Percentiles rank a stretch among this genome's conserved stretches.
These are phyloP conservation scores for Myocastor coypus DNA, from an alignment of 2,113 vertebrate genomes.

Conservation along the genomic window DNA sequence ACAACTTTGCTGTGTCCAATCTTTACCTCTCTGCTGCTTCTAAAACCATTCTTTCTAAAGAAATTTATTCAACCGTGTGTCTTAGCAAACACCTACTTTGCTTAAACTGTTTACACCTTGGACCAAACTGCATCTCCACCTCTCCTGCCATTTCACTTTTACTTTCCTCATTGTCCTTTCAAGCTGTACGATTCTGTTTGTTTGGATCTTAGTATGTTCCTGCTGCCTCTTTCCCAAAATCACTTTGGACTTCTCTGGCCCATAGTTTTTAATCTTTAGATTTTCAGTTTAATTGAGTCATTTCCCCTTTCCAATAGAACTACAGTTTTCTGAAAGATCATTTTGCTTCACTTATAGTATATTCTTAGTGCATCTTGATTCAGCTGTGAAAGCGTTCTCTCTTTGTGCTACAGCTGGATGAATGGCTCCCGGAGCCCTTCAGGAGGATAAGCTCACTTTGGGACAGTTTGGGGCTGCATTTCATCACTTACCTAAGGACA, in stretches of 20 bases:
- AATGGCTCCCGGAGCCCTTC: constrained; percentile 10
- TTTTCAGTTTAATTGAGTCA: constrained; percentile 54
- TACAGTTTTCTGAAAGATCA: constrained; percentile 13
- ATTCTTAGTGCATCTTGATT: not conserved
- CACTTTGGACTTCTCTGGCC: constrained; percentile 39
- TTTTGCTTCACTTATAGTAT: constrained; percentile 14
- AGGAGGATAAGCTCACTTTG: constrained; percentile 24
- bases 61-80: constrained; percentile 39
- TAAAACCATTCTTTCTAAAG: constrained; percentile 14
- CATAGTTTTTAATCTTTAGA: constrained; percentile 53
- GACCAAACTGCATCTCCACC: not conserved
- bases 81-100: constrained; percentile 40
- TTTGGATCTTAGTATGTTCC: constrained; percentile 19
- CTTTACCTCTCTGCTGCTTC: not conserved
- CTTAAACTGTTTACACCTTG: constrained; percentile 36
- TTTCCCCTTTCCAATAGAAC: constrained; percentile 45
- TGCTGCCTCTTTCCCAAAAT: constrained; percentile 36
- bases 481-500: constrained; percentile 60
- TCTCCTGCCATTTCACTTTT: not conserved
- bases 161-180: not conserved
- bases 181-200: not conserved
- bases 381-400: constrained; percentile 5
- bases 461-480: constrained; percentile 26
- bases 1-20: constrained; percentile 19
- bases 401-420: constrained; percentile 23